phyloP scores from a whole-genome alignment of 1,140 invertebrate species.

The Ectropis grisescens region DNA sequence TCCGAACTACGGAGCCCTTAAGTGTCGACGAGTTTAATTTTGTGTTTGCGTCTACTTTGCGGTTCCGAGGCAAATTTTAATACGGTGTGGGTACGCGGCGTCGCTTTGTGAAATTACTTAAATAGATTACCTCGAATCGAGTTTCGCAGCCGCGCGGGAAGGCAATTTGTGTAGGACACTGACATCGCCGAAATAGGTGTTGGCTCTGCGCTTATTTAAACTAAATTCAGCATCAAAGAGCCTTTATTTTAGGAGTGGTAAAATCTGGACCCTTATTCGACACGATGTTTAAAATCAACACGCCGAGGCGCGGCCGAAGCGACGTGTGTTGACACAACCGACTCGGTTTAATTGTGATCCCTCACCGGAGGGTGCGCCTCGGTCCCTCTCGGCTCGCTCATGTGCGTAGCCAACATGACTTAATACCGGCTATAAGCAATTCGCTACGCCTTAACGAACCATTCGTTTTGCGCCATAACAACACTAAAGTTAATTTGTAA shows the following conservation, averaged over 20 bases:
- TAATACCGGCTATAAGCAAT: slow-evolving; percentile 57
- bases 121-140: slow-evolving; percentile 57
- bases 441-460: slow-evolving; percentile 45
- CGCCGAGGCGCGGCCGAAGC: too few relatives aligned
- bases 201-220: too few relatives aligned
- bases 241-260: too few relatives aligned
- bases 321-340: slow-evolving; percentile 42
- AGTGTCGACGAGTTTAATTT: slow-evolving; percentile 69
- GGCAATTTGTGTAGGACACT: slow-evolving; percentile 44
- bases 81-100: slow-evolving; percentile 36
- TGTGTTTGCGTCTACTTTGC: slow-evolving; percentile 67
- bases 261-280: too few relatives aligned
- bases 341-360: slow-evolving; percentile 46
- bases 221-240: too few relatives aligned
- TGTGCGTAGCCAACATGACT: slow-evolving; percentile 38
- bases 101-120: slow-evolving; percentile 54
- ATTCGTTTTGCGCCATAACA: slow-evolving; percentile 36
- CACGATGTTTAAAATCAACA: too few relatives aligned
- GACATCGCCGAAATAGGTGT: slow-evolving; percentile 14
- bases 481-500: slow-evolving; percentile 44
- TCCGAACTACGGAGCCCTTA: slow-evolving; percentile 58
- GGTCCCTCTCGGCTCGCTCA: slow-evolving; percentile 24
- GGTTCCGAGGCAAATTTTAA: slow-evolving; percentile 63
- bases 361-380: not conserved
- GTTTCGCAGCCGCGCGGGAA: slow-evolving; percentile 32